A percentile compares a stretch with the other conserved stretches of the same genome.
These are phyloP conservation scores for Takifugu rubripes DNA, from an alignment of 2,797 vertebrate species.

Conservation along the genomic window DNA sequence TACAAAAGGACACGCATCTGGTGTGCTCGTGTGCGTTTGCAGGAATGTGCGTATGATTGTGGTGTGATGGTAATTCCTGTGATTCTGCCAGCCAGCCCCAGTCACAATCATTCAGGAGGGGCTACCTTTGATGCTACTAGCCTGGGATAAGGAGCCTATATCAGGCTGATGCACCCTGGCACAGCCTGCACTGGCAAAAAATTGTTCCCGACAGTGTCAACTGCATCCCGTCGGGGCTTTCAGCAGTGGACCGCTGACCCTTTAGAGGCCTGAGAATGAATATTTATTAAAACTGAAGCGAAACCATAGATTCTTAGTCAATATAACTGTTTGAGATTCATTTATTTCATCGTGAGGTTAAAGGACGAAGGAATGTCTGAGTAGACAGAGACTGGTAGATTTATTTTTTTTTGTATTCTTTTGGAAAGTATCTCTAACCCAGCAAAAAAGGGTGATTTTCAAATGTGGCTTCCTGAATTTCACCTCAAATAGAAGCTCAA, in stretches of 20 bases:
- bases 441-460: too few relatives aligned
- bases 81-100: conserved; percentile 49
- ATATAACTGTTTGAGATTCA: too few relatives aligned
- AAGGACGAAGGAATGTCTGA: too few relatives aligned
- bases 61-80: conserved; percentile 40
- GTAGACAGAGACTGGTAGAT: too few relatives aligned
- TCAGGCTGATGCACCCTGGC: conserved; percentile 63
- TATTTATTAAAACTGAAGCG: too few relatives aligned
- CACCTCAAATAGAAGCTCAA: too few relatives aligned
- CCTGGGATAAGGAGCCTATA: conserved; percentile 55
- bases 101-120: conserved; percentile 47
- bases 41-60: conserved; percentile 4
- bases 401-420: too few relatives aligned
- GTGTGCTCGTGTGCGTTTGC: conserved; percentile 10
- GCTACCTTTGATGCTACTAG: conserved; percentile 39
- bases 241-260: conserved; percentile 32
- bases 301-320: too few relatives aligned
- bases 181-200: conserved; percentile 50
- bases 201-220: conserved; percentile 72
- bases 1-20: conserved; percentile 16
- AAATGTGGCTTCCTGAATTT: too few relatives aligned
- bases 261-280: too few relatives aligned
- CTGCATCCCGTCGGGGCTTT: conserved; percentile 62
- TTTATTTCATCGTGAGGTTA: too few relatives aligned
- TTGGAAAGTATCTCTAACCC: too few relatives aligned